Base-by-base conservation (phyloP, 2,797 vertebrate species). In the Silurus aristotelis region DNA sequence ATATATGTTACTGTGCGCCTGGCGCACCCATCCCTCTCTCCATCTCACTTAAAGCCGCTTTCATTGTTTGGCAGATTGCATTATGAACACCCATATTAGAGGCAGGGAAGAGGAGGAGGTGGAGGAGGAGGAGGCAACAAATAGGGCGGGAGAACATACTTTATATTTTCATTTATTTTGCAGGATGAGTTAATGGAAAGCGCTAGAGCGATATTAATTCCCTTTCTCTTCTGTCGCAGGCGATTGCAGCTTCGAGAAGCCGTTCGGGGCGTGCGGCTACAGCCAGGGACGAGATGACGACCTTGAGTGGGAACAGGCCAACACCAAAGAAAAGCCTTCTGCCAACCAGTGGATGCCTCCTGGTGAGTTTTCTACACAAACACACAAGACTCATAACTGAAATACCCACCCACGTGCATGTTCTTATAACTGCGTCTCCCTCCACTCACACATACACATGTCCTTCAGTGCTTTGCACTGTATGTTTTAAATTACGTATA, bases 301-400 rank as follows among this genome's bases (percentile, higher is more conserved):
- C 93, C 95, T 99, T 89, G 96, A 98, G 84, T 99, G 98, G 98
- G 97, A 99, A 88, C 98, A 97, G 91, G 93, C 95, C 92, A 98
- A 95, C 80, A 94, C 96, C 5, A 93, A 95, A 3, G 88, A 95
- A 88, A 98, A 96, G 89, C 92, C 96, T 0, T 93, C 96, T 31
- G 94, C 94, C 5, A 96, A 96, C 90, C 97, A 95, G 1, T 98
- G 98, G 96, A 95, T 98, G 94, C 98, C 98, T 85, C 96, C 96
- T 91, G 98, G 98, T 99, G 90, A 87, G 87, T 43, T 3, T 58
- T 60, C 58, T 55, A 73, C 70, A 84, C 10, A 86, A 83, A 88
- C 73, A 20, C 25, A 43, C 48, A 27, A 22, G 17, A 12, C 27
- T 64, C 22, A 43, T 31, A n/a, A 71, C 31, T 31, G 63, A 63